Evolutionary conservation across 37 sponge, comb jelly and placozoan species (phyloP).

Genomic region (Eunapius fragilis): DNA sequence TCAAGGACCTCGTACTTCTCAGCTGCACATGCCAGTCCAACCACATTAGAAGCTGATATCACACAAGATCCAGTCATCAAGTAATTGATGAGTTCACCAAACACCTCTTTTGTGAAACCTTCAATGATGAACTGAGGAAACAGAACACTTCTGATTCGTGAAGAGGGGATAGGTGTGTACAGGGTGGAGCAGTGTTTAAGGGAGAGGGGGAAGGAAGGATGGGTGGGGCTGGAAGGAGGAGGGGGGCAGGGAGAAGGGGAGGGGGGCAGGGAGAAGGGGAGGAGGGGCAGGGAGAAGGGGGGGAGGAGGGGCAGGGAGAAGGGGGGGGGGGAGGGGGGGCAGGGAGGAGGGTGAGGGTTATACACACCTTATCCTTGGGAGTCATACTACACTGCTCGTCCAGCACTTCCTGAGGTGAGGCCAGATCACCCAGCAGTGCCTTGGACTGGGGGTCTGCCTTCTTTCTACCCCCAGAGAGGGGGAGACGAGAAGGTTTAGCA

Average conservation of each 20-base stretch:
- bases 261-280: slow-evolving; percentile 5
- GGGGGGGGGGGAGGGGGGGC: slow-evolving; percentile 9
- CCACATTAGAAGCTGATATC: slow-evolving; percentile 65
- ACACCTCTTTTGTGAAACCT: slow-evolving; percentile 56
- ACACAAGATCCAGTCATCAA: slow-evolving; percentile 79
- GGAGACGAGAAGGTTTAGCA: slow-evolving; percentile 6
- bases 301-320: background rate
- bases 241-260: slow-evolving; percentile 5
- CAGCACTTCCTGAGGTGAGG: slow-evolving; percentile 20
- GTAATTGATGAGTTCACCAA: slow-evolving; percentile 74
- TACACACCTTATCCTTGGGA: slow-evolving; percentile 59
- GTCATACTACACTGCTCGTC: slow-evolving; percentile 51
- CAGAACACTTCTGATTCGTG: background rate
- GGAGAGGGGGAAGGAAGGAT: slow-evolving; percentile 21
- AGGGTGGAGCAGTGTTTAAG: background rate
- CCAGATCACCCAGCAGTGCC: background rate
- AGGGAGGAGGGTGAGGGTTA: slow-evolving; percentile 5
- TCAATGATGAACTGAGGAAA: slow-evolving; percentile 48
- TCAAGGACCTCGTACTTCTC: slow-evolving; percentile 81
- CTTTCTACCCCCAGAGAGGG: slow-evolving; percentile 26
- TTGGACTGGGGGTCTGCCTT: slow-evolving; percentile 35
- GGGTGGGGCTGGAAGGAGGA: slow-evolving; percentile 23
- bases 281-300: slow-evolving; percentile 17
- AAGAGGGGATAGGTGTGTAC: background rate
- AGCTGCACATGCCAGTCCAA: slow-evolving; percentile 85